phyloP scores from a whole-genome alignment of 2,888 invertebrate species.

The Dimorphilus gyrociliatus region DNA sequence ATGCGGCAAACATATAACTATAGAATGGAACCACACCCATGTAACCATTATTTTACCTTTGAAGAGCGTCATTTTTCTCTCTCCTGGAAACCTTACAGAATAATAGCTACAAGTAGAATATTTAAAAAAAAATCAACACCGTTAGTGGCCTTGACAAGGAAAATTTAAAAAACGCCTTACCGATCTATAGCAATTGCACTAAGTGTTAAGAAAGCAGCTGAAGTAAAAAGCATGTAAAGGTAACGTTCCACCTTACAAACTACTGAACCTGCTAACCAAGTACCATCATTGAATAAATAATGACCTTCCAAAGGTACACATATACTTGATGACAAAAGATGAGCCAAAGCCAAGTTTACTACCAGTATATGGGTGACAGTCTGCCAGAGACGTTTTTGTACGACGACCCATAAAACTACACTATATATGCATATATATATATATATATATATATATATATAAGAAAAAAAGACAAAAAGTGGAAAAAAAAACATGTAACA shows the following conservation, averaged over 20 bases:
- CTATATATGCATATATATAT: no score
- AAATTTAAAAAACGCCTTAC: constrained; percentile 3
- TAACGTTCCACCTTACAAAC: constrained; percentile 3
- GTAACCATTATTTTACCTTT: constrained; percentile 3
- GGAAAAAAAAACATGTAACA: no score
- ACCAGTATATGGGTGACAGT: constrained; percentile 3
- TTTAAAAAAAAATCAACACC: no score
- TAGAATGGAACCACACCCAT: constrained; percentile 4
- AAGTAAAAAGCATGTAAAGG: constrained; percentile 1
- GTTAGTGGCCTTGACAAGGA: no score
- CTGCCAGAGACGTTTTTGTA: not conserved
- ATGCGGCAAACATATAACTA: constrained; percentile 2
- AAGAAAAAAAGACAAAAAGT: no score
- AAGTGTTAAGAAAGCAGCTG: constrained; percentile 3
- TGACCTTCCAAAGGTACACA: constrained; percentile 4
- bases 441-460: no score
- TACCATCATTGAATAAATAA: not conserved
- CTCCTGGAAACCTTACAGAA: constrained; percentile 5
- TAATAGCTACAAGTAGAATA: constrained; percentile 6
- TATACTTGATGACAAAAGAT: constrained; percentile 2
- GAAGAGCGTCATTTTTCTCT: constrained; percentile 3
- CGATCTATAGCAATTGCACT: constrained; percentile 5
- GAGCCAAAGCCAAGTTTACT: constrained; percentile 4
- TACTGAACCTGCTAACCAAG: constrained; percentile 3
- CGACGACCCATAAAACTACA: not conserved